A percentile compares a stretch with the other conserved stretches of the same genome.
phyloP scores from a whole-genome alignment of 2,113 vertebrate species.

The Catagonus wagneri region DNA sequence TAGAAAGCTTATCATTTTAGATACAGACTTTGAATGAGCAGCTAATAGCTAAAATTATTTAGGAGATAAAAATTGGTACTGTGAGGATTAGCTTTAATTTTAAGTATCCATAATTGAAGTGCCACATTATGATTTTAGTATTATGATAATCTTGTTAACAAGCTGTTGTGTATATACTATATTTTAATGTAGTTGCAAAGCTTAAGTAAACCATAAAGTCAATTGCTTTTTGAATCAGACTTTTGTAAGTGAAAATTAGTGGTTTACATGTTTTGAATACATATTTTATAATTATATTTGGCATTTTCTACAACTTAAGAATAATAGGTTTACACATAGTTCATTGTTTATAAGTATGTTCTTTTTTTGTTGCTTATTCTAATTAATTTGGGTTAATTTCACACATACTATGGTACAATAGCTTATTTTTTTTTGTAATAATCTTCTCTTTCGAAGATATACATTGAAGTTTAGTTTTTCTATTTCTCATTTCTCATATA shows the following conservation, averaged over 20 bases:
- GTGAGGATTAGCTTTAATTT: slow-evolving; percentile 85
- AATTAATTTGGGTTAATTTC: slow-evolving; percentile 54
- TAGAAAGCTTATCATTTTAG: slow-evolving; percentile 71
- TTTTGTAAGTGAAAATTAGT: slow-evolving; percentile 83
- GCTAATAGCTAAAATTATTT: slow-evolving; percentile 83
- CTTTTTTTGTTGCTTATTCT: slow-evolving; percentile 55
- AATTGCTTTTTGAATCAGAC: slow-evolving; percentile 81
- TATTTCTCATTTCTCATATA: neutral
- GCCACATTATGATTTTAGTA: slow-evolving; percentile 84
- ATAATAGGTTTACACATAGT: slow-evolving; percentile 67
- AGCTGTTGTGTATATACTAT: slow-evolving; percentile 84
- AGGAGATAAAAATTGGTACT: slow-evolving; percentile 76
- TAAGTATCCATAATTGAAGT: slow-evolving; percentile 84
- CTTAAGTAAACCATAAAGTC: slow-evolving; percentile 86
- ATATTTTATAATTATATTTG: slow-evolving; percentile 77
- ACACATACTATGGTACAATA: neutral
- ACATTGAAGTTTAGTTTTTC: neutral
- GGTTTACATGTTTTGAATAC: slow-evolving; percentile 80
- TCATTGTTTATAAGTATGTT: slow-evolving; percentile 53
- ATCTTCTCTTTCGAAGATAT: neutral
- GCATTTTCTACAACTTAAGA: slow-evolving; percentile 76
- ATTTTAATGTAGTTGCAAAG: slow-evolving; percentile 84
- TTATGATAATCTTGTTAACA: slow-evolving; percentile 87
- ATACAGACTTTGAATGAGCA: slow-evolving; percentile 78
- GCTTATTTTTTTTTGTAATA: neutral